Percentiles rank a stretch among this genome's conserved stretches.
These are phyloP conservation scores for Phoxinus phoxinus DNA, from an alignment of 2,113 vertebrate genomes.

Conservation along the genomic window DNA sequence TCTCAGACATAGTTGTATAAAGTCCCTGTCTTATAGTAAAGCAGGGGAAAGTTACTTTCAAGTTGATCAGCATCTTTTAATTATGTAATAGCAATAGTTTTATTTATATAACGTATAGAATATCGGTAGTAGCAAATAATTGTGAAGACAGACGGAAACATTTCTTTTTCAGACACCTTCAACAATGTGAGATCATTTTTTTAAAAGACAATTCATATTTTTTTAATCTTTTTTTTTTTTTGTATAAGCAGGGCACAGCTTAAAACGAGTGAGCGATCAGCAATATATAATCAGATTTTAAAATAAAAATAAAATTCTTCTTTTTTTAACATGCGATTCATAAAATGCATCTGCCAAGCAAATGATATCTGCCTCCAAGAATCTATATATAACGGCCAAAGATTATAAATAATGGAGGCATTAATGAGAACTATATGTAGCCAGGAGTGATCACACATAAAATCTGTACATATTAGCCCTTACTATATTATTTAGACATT, in stretches of 20 bases:
- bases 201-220: background rate
- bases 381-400: background rate
- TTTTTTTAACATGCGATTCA: background rate
- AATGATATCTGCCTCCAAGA: background rate
- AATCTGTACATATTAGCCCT: constrained; percentile 28
- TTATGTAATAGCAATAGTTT: constrained; percentile 20
- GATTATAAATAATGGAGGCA: background rate
- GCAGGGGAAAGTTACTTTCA: background rate
- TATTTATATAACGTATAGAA: constrained; percentile 11
- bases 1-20: background rate
- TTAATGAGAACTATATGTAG: constrained; percentile 10
- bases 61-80: constrained; percentile 35
- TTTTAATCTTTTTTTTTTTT: background rate
- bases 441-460: background rate
- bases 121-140: constrained; percentile 18
- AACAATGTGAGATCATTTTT: background rate
- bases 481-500: constrained; percentile 29
- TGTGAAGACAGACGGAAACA: constrained; percentile 12
- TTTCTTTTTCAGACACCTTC: background rate
- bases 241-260: background rate
- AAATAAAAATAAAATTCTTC: background rate
- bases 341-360: background rate
- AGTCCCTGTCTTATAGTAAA: background rate
- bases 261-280: background rate
- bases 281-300: background rate